Evolutionary conservation across 1,140 invertebrate genomes (phyloP).

Genomic region (Macrobrachium rosenbergii): DNA sequence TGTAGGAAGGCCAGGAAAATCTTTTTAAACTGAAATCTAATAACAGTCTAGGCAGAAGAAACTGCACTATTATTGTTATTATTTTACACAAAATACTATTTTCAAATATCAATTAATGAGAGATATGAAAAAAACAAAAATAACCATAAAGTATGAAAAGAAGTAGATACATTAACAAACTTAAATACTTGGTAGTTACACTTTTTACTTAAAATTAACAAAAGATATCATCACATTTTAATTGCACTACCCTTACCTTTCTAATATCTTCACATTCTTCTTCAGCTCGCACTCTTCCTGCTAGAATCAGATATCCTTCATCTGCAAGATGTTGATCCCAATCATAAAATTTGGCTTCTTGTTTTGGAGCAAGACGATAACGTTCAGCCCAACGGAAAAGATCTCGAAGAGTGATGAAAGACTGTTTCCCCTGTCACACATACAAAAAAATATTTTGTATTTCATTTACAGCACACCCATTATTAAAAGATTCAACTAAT

Average conservation of each 20-base stretch:
- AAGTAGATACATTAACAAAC: too few relatives aligned
- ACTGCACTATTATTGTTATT: too few relatives aligned
- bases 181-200: too few relatives aligned
- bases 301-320: constrained; percentile 95
- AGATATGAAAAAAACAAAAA: background rate
- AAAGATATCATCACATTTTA: too few relatives aligned
- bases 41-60: too few relatives aligned
- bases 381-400: constrained; percentile 98
- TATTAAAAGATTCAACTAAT: background rate
- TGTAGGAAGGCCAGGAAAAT: too few relatives aligned
- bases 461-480: background rate
- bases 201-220: too few relatives aligned
- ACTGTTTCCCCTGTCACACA: constrained; percentile 82
- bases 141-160: background rate
- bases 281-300: constrained; percentile 89
- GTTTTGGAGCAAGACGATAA: constrained; percentile 81
- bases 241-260: constrained; percentile 65
- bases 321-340: constrained; percentile 98
- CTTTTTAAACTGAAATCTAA: too few relatives aligned
- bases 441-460: background rate
- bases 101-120: background rate
- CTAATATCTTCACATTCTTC: constrained; percentile 79
- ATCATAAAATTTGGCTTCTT: constrained; percentile 83
- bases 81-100: too few relatives aligned
- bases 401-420: constrained; percentile 95